phyloP scores from a whole-genome alignment of 2,797 vertebrate species.

The Coluber constrictor region DNA sequence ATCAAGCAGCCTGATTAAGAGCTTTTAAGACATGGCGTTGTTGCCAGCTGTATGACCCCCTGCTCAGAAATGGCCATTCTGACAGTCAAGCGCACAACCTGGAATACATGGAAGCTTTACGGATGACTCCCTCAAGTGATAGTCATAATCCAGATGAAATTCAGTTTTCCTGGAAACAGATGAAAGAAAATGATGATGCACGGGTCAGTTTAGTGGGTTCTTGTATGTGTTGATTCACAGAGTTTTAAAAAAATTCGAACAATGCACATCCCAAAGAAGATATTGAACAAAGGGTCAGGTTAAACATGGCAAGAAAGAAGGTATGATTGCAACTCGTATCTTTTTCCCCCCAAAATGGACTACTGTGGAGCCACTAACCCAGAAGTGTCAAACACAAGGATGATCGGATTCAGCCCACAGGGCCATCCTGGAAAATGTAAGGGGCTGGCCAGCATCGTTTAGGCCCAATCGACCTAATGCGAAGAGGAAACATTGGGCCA shows the following conservation, averaged over 20 bases:
- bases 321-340: not conserved
- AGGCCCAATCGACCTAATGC: no score
- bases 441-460: no score
- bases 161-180: not conserved
- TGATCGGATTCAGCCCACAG: no score
- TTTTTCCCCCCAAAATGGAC: not conserved
- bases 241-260: not conserved
- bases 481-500: no score
- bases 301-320: not conserved
- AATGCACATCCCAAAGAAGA: not conserved
- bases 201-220: not conserved
- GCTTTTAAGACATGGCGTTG: slow-evolving; percentile 6
- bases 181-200: not conserved
- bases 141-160: not conserved
- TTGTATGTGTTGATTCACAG: not conserved
- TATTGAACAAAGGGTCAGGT: not conserved
- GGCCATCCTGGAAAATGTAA: no score
- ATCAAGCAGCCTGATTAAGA: slow-evolving; percentile 39
- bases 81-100: not conserved
- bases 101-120: accelerated
- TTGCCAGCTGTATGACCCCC: slow-evolving; percentile 15
- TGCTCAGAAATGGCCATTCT: slow-evolving; percentile 19
- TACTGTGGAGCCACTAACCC: no score
- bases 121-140: not conserved
- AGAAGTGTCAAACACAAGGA: no score